Conservation (phyloP, 2,888 invertebrate genomes). For the Diabrotica balteata region DNA sequence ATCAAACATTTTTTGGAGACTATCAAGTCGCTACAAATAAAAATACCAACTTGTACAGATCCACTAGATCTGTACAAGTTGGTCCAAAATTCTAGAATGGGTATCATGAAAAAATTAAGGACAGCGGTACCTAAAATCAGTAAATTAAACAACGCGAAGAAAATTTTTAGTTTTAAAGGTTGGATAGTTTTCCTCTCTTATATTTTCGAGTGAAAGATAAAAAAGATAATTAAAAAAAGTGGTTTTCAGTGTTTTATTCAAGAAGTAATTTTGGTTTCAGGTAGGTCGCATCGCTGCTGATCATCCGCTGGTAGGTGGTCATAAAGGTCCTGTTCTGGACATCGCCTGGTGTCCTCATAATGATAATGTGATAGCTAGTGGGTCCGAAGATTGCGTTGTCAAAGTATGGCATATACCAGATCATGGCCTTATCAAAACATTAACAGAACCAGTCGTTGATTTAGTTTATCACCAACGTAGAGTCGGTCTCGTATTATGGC, state of each 20-base stretch:
- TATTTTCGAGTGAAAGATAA: too few relatives aligned
- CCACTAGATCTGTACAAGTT: too few relatives aligned
- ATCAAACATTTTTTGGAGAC: too few relatives aligned
- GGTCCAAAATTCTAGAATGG: too few relatives aligned
- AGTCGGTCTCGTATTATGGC: slow-evolving; percentile 94
- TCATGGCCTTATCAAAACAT: slow-evolving; percentile 84
- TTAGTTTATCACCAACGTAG: slow-evolving; percentile 91
- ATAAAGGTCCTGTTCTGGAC: slow-evolving; percentile 95
- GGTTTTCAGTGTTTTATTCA: neutral
- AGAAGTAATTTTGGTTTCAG: slow-evolving; percentile 61
- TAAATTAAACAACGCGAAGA: too few relatives aligned
- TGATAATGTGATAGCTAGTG: slow-evolving; percentile 96
- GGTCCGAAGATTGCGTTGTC: slow-evolving; percentile 96
- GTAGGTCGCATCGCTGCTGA: slow-evolving; percentile 94
- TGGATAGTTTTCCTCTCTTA: too few relatives aligned
- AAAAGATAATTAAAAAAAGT: too few relatives aligned
- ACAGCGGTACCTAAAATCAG: too few relatives aligned
- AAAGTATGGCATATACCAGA: slow-evolving; percentile 98
- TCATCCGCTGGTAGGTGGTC: slow-evolving; percentile 93
- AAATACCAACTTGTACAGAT: too few relatives aligned
- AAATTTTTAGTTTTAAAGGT: too few relatives aligned
- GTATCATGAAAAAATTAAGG: too few relatives aligned
- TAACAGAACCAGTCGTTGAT: slow-evolving; percentile 93
- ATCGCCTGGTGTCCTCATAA: slow-evolving; percentile 99
- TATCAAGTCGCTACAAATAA: too few relatives aligned